Conservation (phyloP, 2,888 invertebrate species). For the Noctua janthina region DNA sequence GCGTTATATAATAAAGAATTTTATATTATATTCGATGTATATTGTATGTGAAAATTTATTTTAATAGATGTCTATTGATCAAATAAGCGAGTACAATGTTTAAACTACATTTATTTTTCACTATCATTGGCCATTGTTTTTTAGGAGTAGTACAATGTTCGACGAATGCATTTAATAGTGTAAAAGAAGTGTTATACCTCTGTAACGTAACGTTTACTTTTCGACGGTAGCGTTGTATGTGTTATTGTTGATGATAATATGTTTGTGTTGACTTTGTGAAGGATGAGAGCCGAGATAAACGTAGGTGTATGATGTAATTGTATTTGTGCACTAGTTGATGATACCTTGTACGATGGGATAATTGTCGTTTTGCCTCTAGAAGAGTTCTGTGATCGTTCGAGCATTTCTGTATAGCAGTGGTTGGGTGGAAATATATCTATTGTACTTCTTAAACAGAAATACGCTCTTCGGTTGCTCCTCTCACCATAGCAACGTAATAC, state of each 20-base stretch:
- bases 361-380: slow-evolving; percentile 1
- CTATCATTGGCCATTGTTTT: slow-evolving; percentile 73
- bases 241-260: slow-evolving; percentile 67
- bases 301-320: slow-evolving; percentile 42
- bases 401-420: slow-evolving; percentile 51
- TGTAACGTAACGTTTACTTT: slow-evolving; percentile 72
- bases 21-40: slow-evolving; percentile 86
- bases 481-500: not conserved
- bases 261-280: slow-evolving; percentile 68
- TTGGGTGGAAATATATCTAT: slow-evolving; percentile 53
- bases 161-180: slow-evolving; percentile 86
- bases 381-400: slow-evolving; percentile 10
- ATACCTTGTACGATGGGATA: slow-evolving; percentile 17
- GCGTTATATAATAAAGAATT: slow-evolving; percentile 77
- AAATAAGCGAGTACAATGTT: slow-evolving; percentile 80
- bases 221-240: slow-evolving; percentile 69
- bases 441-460: slow-evolving; percentile 33
- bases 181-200: slow-evolving; percentile 75
- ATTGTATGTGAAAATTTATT: slow-evolving; percentile 85
- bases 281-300: slow-evolving; percentile 51
- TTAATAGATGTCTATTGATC: slow-evolving; percentile 83
- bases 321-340: slow-evolving; percentile 51
- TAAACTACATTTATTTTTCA: slow-evolving; percentile 67
- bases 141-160: slow-evolving; percentile 84
- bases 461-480: slow-evolving; percentile 6